Percentiles rank a stretch among this genome's conserved stretches.
Evolutionary conservation across 1,140 invertebrate species (phyloP).

Genomic region (Drosophila ananassae): DNA sequence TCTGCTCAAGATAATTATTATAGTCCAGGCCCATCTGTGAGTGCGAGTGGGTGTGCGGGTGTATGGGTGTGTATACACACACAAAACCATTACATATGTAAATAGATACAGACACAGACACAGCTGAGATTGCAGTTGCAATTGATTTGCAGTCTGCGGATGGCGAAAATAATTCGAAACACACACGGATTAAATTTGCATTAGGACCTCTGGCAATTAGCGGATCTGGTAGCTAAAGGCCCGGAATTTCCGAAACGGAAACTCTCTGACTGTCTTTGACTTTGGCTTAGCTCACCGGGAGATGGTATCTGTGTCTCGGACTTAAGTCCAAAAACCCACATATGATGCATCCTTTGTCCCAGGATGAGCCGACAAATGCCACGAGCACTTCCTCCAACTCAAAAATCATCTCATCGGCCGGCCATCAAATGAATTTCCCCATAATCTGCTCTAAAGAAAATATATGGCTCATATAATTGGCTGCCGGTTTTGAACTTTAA

Average conservation of each 20-base stretch:
- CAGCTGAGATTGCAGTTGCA: slow-evolving; percentile 47
- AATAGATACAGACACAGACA: slow-evolving; percentile 20
- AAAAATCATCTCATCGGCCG: slow-evolving; percentile 2
- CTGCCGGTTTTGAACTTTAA: slow-evolving; percentile 53
- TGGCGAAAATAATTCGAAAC: slow-evolving; percentile 78
- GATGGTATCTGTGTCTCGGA: not conserved
- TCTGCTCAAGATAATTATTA: slow-evolving; percentile 77
- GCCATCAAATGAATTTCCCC: slow-evolving; percentile 38
- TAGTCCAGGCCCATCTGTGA: slow-evolving; percentile 15
- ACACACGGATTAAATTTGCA: slow-evolving; percentile 81
- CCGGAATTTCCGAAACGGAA: slow-evolving; percentile 4
- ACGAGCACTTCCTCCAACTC: slow-evolving; percentile 1
- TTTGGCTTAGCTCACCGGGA: slow-evolving; percentile 10
- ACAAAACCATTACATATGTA: slow-evolving; percentile 58
- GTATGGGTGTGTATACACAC: slow-evolving; percentile 4
- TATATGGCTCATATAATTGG: slow-evolving; percentile 60
- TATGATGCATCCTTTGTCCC: slow-evolving; percentile 23
- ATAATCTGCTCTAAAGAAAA: slow-evolving; percentile 29
- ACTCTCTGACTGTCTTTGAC: slow-evolving; percentile 29
- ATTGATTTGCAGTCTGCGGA: slow-evolving; percentile 76
- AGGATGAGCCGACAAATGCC: slow-evolving; percentile 15
- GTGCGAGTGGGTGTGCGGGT: not conserved
- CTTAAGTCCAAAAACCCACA: slow-evolving; percentile 21
- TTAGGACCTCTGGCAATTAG: slow-evolving; percentile 77
- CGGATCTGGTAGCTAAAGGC: slow-evolving; percentile 29